Evolutionary conservation across 2,888 invertebrate genomes (phyloP).

Genomic region (Drosophila histrio): DNA sequence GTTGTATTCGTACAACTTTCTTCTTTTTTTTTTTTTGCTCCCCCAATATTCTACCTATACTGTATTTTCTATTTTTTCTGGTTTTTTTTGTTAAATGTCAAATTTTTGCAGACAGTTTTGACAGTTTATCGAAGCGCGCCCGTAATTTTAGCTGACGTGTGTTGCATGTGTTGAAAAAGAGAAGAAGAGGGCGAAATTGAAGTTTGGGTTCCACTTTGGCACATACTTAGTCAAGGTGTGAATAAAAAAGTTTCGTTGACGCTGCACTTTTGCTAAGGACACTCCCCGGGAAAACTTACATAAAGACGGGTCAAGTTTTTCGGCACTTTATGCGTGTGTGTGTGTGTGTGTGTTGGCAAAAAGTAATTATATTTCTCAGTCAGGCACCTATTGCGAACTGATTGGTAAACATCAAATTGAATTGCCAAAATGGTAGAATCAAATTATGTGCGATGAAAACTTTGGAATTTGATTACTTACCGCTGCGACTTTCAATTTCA

Average conservation of each 20-base stretch:
- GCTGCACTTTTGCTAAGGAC: slow-evolving; percentile 62
- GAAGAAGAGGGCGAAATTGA: slow-evolving; percentile 4
- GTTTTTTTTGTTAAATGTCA: slow-evolving; percentile 59
- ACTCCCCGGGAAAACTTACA: slow-evolving; percentile 38
- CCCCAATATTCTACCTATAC: slow-evolving; percentile 27
- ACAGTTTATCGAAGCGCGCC: slow-evolving; percentile 77
- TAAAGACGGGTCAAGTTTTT: slow-evolving; percentile 66
- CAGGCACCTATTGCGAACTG: slow-evolving; percentile 59
- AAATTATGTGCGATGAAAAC: slow-evolving; percentile 30
- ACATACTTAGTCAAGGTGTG: slow-evolving; percentile 53
- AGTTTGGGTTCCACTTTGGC: slow-evolving; percentile 26
- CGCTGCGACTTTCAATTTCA: slow-evolving; percentile 99
- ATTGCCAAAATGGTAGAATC: slow-evolving; percentile 56
- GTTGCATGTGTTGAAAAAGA: slow-evolving; percentile 66
- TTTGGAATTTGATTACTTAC: slow-evolving; percentile 86
- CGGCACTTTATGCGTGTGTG: slow-evolving; percentile 33
- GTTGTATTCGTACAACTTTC: slow-evolving; percentile 62
- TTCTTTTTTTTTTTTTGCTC: neutral
- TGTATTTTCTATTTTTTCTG: slow-evolving; percentile 28
- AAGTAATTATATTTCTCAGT: slow-evolving; percentile 69
- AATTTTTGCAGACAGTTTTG: slow-evolving; percentile 79
- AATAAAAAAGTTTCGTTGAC: slow-evolving; percentile 62
- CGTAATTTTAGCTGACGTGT: slow-evolving; percentile 77
- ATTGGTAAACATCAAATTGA: slow-evolving; percentile 63
- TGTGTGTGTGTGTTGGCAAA: too few relatives aligned